Conservation (phyloP, 2,113 vertebrate species). For the Hypocryptadius cinnamomeus region DNA sequence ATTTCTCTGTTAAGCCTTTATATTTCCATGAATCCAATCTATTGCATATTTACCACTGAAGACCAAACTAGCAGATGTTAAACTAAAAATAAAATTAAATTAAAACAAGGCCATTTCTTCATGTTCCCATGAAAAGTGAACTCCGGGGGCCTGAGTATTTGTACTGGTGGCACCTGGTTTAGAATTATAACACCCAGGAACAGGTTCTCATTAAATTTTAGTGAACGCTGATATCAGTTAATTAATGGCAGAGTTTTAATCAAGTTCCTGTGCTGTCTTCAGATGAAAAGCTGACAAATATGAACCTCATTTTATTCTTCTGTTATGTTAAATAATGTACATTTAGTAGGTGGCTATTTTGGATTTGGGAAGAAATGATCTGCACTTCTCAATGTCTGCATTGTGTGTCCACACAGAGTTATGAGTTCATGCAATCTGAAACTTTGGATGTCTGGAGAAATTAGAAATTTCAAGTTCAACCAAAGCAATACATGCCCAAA, state of each 20-base stretch:
- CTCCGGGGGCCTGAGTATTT: not conserved
- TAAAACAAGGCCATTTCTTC: not conserved
- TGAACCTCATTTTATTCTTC: not conserved
- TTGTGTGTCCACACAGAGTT: not conserved
- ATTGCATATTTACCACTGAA: not conserved
- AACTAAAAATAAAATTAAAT: not conserved
- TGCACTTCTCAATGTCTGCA: not conserved
- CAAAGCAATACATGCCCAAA: not conserved
- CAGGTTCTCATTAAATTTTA: not conserved
- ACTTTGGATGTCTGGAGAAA: not conserved
- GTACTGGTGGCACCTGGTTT: not conserved
- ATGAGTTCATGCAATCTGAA: not conserved
- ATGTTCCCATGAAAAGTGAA: not conserved
- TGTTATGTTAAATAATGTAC: not conserved
- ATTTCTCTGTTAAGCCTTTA: not conserved
- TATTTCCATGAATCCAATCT: not conserved
- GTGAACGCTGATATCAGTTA: not conserved
- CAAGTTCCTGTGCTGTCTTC: not conserved
- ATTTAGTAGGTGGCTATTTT: not conserved
- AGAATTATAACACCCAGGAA: not conserved
- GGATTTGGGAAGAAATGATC: not conserved
- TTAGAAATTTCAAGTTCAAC: not conserved
- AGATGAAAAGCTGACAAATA: not conserved
- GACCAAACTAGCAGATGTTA: not conserved
- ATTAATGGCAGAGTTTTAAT: not conserved